Conservation (phyloP, 2,888 invertebrate genomes). For the Tetragnatha montana region DNA sequence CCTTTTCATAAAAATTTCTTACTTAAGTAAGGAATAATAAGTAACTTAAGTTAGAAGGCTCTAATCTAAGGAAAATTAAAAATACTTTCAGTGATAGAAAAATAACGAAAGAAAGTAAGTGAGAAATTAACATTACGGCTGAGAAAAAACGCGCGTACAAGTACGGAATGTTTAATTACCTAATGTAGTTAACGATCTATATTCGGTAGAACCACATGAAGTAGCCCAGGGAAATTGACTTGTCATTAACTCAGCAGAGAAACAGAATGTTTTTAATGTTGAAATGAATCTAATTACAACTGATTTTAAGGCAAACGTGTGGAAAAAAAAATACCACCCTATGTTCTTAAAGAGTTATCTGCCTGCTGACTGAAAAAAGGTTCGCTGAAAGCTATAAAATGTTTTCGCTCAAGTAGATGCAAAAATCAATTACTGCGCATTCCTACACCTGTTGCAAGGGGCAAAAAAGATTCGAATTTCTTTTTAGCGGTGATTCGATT, state of each 20-base stretch:
- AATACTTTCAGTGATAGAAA: neutral
- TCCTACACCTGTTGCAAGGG: conserved; percentile 25
- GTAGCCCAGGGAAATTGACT: conserved; percentile 37
- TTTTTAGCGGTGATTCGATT: conserved; percentile 30
- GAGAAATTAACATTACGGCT: conserved; percentile 36
- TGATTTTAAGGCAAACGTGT: conserved; percentile 27
- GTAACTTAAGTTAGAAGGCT: neutral
- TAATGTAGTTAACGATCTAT: conserved; percentile 56
- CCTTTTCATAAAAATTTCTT: too few relatives aligned
- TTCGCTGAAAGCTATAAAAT: conserved; percentile 35
- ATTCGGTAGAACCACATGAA: conserved; percentile 23
- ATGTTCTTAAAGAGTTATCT: conserved; percentile 33
- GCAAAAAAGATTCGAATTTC: conserved; percentile 22
- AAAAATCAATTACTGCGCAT: conserved; percentile 32
- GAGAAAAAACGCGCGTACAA: conserved; percentile 32
- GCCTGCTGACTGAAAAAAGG: conserved; percentile 21
- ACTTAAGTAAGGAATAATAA: too few relatives aligned
- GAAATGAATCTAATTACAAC: conserved; percentile 59
- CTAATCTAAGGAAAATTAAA: conserved; percentile 21
- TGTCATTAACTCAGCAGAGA: conserved; percentile 41
- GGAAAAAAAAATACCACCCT: neutral
- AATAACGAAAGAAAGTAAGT: conserved; percentile 14
- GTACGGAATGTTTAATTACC: conserved; percentile 65
- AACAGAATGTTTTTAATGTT: conserved; percentile 50
- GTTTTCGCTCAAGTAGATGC: conserved; percentile 35